Evolutionary conservation across 1,140 invertebrate species (phyloP), one percentile per base, ranked within the genome.

Genomic region (Pissodes strobi): DNA sequence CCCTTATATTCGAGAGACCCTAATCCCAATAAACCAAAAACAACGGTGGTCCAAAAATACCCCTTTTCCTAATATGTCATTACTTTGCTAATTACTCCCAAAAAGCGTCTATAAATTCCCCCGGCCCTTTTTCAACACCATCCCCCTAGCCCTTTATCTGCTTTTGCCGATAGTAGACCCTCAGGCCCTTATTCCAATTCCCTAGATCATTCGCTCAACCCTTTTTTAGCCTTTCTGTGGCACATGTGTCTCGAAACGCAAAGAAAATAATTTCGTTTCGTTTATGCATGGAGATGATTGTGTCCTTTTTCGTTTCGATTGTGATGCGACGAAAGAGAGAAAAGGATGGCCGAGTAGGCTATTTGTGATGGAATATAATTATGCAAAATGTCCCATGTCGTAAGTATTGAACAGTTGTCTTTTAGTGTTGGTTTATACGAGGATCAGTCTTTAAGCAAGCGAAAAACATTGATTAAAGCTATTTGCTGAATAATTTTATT

Each of bases 61-160:
- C 58, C 58, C 60, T 53, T 53, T 53, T 62, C 49, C 60, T 62
- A 62, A 62, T 62, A 62, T 62, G 60, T 62, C 60, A 62, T 62
- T 62, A 62, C 48, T 52, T 62, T 45, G 46, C 60, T 62, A 62
- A 62, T 62, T 62, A 62, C 49, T 62, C 60, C 60, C 60, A 41
- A 62, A 62, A 62, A 62, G 46, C 60, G 49, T 62, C 60, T 62
- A 62, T 62, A 62, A 62, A 62, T 62, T 62, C 60, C 37, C 38
- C n/a, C 22, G 25, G n/a, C 60, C 60, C 60, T 62, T 62, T 62
- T 62, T 62, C 60, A 62, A 62, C 45, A 46, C 51, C 27, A 21
- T 37, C 15, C 46, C 60, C 60, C 43, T 15, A 30, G 13, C 37
- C 39, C 49, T 62, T 62, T 62, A 62, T 62, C 60, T 62, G 60